Conservation (phyloP, 2,888 invertebrate species). For the Meiosimyza platycephala region DNA sequence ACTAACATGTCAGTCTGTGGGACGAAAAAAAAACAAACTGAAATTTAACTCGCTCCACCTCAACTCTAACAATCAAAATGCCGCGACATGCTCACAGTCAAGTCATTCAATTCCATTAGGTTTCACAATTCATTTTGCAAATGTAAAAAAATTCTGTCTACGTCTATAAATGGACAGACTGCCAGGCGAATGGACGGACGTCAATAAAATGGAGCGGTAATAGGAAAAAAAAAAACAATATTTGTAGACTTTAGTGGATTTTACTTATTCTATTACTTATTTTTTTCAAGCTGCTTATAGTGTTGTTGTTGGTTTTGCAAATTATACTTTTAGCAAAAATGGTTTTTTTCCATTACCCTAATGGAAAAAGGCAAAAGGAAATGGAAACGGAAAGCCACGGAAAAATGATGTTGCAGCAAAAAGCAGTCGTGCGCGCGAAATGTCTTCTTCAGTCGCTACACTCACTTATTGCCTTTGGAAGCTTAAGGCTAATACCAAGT, state of each 20-base stretch:
- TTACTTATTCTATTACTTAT: conserved; percentile 40
- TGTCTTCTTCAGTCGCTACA: background rate
- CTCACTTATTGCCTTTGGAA: no score
- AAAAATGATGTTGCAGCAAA: conserved; percentile 46
- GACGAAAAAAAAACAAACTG: conserved; percentile 1
- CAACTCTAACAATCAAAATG: background rate
- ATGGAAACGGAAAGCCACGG: conserved; percentile 32
- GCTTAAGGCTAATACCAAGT: no score
- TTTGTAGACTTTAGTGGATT: conserved; percentile 45
- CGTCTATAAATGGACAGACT: conserved; percentile 25
- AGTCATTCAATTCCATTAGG: conserved; percentile 47
- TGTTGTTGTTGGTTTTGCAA: conserved; percentile 32
- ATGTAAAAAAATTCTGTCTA: conserved; percentile 53
- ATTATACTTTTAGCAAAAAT: conserved; percentile 49
- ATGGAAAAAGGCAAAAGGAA: conserved; percentile 60
- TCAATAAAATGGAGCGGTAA: conserved; percentile 24
- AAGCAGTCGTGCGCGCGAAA: conserved; percentile 56
- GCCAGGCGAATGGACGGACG: conserved; percentile 34
- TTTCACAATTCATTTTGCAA: conserved; percentile 61
- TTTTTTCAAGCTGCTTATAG: conserved; percentile 2
- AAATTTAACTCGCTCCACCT: no score
- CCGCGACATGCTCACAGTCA: conserved; percentile 26
- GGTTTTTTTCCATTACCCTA: conserved; percentile 65
- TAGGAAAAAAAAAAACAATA: background rate
- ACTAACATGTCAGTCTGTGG: no score